phyloP scores from a whole-genome alignment of 2,797 vertebrate genomes.

The Coccyzus lansbergi region DNA sequence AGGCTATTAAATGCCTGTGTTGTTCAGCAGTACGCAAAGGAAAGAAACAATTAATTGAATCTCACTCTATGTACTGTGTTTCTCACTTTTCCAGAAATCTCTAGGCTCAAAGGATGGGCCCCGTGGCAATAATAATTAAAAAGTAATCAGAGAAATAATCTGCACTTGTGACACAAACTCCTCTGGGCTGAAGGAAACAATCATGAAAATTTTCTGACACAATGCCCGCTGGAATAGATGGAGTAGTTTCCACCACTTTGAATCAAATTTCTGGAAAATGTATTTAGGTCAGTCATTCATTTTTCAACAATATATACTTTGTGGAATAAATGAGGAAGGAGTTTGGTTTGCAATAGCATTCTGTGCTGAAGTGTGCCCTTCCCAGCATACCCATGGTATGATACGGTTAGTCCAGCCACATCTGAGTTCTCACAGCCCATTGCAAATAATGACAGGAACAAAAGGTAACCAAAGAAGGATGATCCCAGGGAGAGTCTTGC shows the following conservation, averaged over 20 bases:
- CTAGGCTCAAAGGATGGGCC: background rate
- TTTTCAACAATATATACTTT: background rate
- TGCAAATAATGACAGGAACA: slow-evolving; percentile 87
- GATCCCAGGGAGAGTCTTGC: slow-evolving; percentile 88
- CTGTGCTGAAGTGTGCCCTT: background rate
- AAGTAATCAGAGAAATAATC: slow-evolving; percentile 40
- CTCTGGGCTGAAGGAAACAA: background rate
- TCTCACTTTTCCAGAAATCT: background rate
- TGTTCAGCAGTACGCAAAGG: background rate
- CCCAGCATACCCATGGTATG: slow-evolving; percentile 85
- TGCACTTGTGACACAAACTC: background rate
- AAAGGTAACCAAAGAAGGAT: slow-evolving; percentile 87
- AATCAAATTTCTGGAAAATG: background rate
- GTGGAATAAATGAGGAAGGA: background rate
- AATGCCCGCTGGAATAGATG: background rate
- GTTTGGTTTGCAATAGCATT: background rate
- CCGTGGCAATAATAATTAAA: slow-evolving; percentile 13
- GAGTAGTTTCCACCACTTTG: background rate
- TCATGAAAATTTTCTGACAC: background rate
- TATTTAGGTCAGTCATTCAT: slow-evolving; percentile 1
- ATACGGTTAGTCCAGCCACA: slow-evolving; percentile 88
- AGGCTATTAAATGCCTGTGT: background rate
- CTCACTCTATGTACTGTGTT: background rate
- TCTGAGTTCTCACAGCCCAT: slow-evolving; percentile 90
- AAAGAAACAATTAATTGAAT: slow-evolving; percentile 2